Conservation (phyloP, 2,888 invertebrate species). For the Myathropa florea region DNA sequence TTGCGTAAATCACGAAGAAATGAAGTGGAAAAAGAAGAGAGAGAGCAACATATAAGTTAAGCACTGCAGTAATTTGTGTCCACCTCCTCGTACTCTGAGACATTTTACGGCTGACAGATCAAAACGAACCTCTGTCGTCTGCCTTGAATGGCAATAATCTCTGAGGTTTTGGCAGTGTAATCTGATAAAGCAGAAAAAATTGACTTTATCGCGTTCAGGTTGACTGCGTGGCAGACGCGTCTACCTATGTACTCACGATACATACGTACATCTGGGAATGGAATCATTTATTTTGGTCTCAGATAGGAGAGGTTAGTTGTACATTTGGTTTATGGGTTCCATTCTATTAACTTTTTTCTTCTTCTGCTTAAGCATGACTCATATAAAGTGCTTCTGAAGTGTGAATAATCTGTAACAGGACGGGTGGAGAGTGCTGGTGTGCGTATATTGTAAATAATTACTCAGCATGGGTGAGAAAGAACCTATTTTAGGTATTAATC, state of each 20-base stretch:
- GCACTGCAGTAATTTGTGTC: slow-evolving; percentile 7
- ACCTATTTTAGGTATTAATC: not conserved
- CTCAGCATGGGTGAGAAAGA: not conserved
- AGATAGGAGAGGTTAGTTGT: slow-evolving; percentile 1
- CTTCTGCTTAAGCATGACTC: slow-evolving; percentile 20
- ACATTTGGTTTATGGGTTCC: slow-evolving; percentile 33
- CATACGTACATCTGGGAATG: slow-evolving; percentile 5
- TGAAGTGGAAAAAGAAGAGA: slow-evolving; percentile 5
- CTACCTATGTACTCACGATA: not conserved
- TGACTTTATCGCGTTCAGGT: slow-evolving; percentile 23
- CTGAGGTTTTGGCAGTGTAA: not conserved
- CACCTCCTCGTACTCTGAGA: not conserved
- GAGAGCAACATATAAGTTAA: not conserved
- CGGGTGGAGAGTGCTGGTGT: not conserved
- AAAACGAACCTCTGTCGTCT: not conserved
- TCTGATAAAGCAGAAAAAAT: slow-evolving; percentile 15
- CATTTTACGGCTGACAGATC: slow-evolving; percentile 1
- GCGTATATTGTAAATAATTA: not conserved
- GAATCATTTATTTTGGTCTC: not conserved
- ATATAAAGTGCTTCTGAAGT: slow-evolving; percentile 2
- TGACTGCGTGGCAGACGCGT: slow-evolving; percentile 34
- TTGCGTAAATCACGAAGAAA: slow-evolving; percentile 1
- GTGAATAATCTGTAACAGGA: slow-evolving; percentile 1
- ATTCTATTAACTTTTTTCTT: slow-evolving; percentile 28
- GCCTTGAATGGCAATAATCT: slow-evolving; percentile 15